phyloP scores from a whole-genome alignment of 2,113 vertebrate genomes.

The Pogonocichla stellata region DNA sequence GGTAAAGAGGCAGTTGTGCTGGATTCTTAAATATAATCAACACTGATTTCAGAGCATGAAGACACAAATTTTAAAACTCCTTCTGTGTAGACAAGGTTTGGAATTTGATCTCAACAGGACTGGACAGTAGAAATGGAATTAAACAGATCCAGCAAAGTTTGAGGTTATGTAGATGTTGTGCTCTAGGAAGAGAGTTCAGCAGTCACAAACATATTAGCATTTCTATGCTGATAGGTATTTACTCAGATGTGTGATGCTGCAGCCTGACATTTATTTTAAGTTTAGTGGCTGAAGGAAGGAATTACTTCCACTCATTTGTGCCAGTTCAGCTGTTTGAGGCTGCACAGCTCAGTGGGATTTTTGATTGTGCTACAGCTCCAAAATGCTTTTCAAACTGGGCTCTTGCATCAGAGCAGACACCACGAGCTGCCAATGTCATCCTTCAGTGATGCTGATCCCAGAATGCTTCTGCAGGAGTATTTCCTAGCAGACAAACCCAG shows the following conservation, averaged over 20 bases:
- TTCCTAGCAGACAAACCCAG: neutral
- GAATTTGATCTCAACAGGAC: neutral
- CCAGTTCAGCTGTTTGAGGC: conserved; percentile 30
- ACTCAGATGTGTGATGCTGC: neutral
- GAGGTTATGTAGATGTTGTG: neutral
- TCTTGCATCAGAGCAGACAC: neutral
- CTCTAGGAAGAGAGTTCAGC: neutral
- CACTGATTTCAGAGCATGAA: neutral
- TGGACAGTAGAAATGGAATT: neutral
- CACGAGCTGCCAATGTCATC: neutral
- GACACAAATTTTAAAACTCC: neutral
- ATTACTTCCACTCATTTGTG: neutral
- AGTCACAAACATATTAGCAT: neutral
- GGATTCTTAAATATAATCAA: neutral
- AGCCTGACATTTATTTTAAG: conserved; percentile 13
- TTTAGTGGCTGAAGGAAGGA: conserved; percentile 40
- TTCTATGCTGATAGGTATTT: neutral
- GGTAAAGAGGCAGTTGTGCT: neutral
- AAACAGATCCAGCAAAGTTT: neutral
- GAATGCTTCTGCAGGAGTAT: neutral
- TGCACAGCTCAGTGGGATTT: neutral
- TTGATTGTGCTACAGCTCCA: neutral
- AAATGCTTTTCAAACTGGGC: neutral
- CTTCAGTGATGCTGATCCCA: neutral
- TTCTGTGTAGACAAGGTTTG: neutral